Evolutionary conservation across 1,140 invertebrate genomes (phyloP).

Genomic region (Campoletis sonorensis): DNA sequence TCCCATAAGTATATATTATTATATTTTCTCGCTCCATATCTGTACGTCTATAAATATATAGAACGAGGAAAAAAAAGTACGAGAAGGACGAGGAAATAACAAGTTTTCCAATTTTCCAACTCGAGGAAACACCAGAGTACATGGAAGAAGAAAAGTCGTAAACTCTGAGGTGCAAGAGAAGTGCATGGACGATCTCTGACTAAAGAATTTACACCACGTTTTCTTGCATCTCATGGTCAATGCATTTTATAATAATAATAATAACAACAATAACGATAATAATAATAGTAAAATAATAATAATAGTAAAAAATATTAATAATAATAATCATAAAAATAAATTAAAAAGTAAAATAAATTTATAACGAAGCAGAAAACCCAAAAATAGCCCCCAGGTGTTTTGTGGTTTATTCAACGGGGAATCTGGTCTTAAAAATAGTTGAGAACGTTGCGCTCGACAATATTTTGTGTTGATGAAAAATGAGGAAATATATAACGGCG

Average conservation of each 20-base stretch:
- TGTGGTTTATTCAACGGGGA: too few relatives aligned
- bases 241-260: too few relatives aligned
- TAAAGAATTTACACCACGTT: background rate
- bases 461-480: background rate
- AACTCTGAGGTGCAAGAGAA: slow-evolving; percentile 57
- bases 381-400: too few relatives aligned
- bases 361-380: too few relatives aligned
- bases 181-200: slow-evolving; percentile 51
- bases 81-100: slow-evolving; percentile 19
- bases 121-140: slow-evolving; percentile 15
- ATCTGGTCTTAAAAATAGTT: too few relatives aligned
- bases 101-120: slow-evolving; percentile 69
- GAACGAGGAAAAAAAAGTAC: slow-evolving; percentile 6
- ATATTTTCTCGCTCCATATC: background rate
- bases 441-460: too few relatives aligned
- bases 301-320: too few relatives aligned
- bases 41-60: background rate
- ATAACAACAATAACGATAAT: too few relatives aligned
- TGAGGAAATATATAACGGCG: background rate
- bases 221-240: background rate
- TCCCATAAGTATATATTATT: too few relatives aligned
- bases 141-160: slow-evolving; percentile 28
- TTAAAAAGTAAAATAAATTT: too few relatives aligned
- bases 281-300: too few relatives aligned
- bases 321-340: too few relatives aligned